These are phyloP conservation scores for Drosophila tropicalis DNA, from an alignment of 1,140 invertebrate species.

Conservation along the genomic window DNA sequence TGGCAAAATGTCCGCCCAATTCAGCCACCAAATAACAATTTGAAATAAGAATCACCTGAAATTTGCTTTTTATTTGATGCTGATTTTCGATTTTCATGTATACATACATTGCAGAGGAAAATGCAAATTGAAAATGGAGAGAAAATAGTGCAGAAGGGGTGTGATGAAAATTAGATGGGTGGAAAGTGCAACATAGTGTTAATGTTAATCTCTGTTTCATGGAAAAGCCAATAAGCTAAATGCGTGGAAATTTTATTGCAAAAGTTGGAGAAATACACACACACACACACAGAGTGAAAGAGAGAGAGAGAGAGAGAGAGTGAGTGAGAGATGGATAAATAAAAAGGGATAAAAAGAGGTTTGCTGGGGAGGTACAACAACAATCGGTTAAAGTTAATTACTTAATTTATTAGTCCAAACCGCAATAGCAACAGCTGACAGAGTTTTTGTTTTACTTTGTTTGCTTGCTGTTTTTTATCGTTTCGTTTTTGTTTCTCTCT, in stretches of 20 bases:
- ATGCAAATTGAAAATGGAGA: constrained; percentile 8
- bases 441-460: constrained; percentile 10
- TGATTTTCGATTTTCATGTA: constrained; percentile 10
- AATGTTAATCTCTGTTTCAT: constrained; percentile 11
- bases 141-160: background rate
- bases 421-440: constrained; percentile 32
- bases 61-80: background rate
- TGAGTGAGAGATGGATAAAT: no score
- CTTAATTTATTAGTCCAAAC: constrained; percentile 51
- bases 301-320: background rate
- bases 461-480: background rate
- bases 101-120: constrained; percentile 31
- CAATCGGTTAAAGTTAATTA: constrained; percentile 52
- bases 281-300: background rate
- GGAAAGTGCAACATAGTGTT: constrained; percentile 5
- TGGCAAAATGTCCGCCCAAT: constrained; percentile 53
- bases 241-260: constrained; percentile 10
- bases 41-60: background rate
- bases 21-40: background rate
- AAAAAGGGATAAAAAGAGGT: background rate
- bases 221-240: constrained; percentile 3
- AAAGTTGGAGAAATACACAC: constrained; percentile 3
- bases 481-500: background rate
- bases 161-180: background rate
- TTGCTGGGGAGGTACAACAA: constrained; percentile 4